These are phyloP conservation scores for Zeus faber DNA, from an alignment of 2,113 vertebrate species.

Conservation along the genomic window DNA sequence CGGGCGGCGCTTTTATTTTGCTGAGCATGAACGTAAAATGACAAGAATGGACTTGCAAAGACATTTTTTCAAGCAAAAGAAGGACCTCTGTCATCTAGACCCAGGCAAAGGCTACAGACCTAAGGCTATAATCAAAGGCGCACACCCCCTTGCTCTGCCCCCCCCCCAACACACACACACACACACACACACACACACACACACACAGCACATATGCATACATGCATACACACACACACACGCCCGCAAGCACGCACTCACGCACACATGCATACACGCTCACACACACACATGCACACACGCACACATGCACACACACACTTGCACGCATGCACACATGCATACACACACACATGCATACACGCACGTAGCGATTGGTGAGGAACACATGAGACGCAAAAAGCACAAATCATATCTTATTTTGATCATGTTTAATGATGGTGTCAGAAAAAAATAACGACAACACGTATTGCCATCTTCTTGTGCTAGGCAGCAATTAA, in stretches of 20 bases:
- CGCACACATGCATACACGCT: not conserved
- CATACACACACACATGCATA: not conserved
- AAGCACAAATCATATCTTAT: not conserved
- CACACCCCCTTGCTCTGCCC: no score
- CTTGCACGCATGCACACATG: not conserved
- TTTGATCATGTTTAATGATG: conserved; percentile 26
- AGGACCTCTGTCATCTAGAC: conserved; percentile 60
- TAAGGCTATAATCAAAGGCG: conserved; percentile 56
- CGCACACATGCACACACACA: conserved; percentile 1
- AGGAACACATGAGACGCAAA: not conserved
- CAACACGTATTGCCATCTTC: conserved; percentile 15
- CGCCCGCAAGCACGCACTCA: not conserved
- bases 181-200: conserved; percentile 21
- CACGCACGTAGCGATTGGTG: not conserved
- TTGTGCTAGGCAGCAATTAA: conserved; percentile 38
- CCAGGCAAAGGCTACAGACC: conserved; percentile 40
- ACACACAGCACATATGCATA: not conserved
- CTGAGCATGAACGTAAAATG: conserved; percentile 50
- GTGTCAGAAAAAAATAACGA: conserved; percentile 18
- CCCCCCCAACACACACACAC: conserved; percentile 6
- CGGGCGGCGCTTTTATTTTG: conserved; percentile 25
- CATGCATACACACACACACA: not conserved
- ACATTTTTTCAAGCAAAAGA: conserved; percentile 55
- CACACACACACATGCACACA: not conserved
- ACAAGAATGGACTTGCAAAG: conserved; percentile 66